Conservation (phyloP, 2,888 invertebrate genomes). For the Listrodromus nycthemerus region DNA sequence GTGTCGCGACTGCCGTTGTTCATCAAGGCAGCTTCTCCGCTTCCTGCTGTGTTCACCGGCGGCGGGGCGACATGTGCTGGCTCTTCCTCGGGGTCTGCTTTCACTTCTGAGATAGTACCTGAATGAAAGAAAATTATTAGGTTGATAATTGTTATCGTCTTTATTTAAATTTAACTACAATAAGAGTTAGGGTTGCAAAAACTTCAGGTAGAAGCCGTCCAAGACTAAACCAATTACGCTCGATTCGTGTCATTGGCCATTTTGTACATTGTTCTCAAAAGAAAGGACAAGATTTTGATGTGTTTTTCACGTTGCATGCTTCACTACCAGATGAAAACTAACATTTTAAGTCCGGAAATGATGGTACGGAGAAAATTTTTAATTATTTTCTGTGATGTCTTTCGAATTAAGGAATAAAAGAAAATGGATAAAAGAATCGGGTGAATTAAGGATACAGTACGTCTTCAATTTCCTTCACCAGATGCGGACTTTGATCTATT, state of each 20-base stretch:
- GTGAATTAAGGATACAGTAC: too few species aligned
- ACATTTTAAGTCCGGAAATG: too few species aligned
- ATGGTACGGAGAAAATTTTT: too few species aligned
- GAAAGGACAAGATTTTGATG: neutral
- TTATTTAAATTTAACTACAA: neutral
- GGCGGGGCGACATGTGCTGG: constrained; percentile 75
- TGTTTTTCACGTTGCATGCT: neutral
- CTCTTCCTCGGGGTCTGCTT: constrained; percentile 85
- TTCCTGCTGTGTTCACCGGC: constrained; percentile 3
- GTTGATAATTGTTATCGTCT: neutral
- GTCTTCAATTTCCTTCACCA: too few species aligned
- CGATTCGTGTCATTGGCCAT: neutral
- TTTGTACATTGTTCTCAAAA: neutral
- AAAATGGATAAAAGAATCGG: too few species aligned
- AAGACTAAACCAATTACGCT: neutral
- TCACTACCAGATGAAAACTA: too few species aligned
- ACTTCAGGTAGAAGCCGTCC: neutral
- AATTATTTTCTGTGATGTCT: too few species aligned
- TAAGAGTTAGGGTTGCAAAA: neutral
- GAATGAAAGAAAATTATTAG: constrained; percentile 66
- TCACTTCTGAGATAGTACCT: constrained; percentile 85
- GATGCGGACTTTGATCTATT: too few species aligned
- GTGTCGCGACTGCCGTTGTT: constrained; percentile 90
- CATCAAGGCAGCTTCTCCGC: constrained; percentile 85
- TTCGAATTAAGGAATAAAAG: too few species aligned